Evolutionary conservation across 2,888 invertebrate species (phyloP).

Genomic region (Ectemnius cavifrons): DNA sequence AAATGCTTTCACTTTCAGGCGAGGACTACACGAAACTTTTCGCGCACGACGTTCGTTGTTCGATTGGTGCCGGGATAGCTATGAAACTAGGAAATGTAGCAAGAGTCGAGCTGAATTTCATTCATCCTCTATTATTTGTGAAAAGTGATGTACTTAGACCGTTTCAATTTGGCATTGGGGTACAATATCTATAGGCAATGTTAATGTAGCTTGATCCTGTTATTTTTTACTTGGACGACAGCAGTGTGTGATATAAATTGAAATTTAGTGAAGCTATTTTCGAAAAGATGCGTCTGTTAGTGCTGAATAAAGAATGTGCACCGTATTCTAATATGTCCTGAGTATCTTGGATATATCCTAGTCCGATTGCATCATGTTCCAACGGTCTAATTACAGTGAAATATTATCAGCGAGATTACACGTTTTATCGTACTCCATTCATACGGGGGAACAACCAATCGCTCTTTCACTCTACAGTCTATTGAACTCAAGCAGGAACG

Average conservation of each 20-base stretch:
- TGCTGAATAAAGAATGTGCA: too few relatives aligned
- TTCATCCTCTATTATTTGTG: constrained; percentile 86
- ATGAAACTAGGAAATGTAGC: constrained; percentile 90
- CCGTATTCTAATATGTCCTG: too few relatives aligned
- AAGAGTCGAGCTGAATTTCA: constrained; percentile 97
- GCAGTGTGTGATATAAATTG: constrained; percentile 42
- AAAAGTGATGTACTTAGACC: constrained; percentile 85
- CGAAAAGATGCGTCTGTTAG: background rate
- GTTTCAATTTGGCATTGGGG: constrained; percentile 91
- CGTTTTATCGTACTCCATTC: too few relatives aligned
- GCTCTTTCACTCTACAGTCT: too few relatives aligned
- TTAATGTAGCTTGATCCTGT: constrained; percentile 34
- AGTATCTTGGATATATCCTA: too few relatives aligned
- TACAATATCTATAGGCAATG: constrained; percentile 85
- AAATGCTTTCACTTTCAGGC: constrained; percentile 69
- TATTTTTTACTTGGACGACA: constrained; percentile 36
- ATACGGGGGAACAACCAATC: too few relatives aligned
- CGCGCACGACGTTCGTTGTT: constrained; percentile 82
- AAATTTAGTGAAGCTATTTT: constrained; percentile 13
- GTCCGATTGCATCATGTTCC: too few relatives aligned
- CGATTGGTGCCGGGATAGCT: constrained; percentile 91
- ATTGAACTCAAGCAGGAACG: too few relatives aligned
- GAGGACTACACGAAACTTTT: constrained; percentile 78
- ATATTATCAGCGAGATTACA: too few relatives aligned
- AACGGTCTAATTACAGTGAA: too few relatives aligned